A percentile compares a stretch with the other conserved stretches of the same genome.
phyloP scores from a whole-genome alignment of 2,888 invertebrate genomes.

The Oscheius sp. region DNA sequence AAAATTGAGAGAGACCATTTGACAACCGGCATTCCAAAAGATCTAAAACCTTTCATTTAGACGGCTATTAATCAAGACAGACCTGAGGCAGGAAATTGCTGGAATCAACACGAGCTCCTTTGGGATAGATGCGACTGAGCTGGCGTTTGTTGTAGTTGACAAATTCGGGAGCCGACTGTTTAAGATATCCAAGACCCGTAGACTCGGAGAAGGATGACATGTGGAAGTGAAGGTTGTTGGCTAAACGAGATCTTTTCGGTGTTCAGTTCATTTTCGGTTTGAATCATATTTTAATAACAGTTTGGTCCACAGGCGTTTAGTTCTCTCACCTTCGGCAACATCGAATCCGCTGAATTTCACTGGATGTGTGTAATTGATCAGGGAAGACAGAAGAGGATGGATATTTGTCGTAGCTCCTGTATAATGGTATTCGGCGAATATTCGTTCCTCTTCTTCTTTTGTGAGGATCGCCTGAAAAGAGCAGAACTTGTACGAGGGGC shows the following conservation, averaged over 20 bases:
- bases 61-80: not conserved
- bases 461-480: constrained; percentile 71
- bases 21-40: constrained; percentile 99
- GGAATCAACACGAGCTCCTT: constrained; percentile 97
- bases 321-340: constrained; percentile 85
- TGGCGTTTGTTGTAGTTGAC: constrained; percentile 99
- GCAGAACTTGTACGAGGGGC: not conserved
- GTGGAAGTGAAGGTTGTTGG: constrained; percentile 93
- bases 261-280: too few species aligned
- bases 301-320: too few species aligned
- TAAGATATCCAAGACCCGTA: constrained; percentile 92
- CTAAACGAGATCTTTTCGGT: constrained; percentile 77
- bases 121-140: constrained; percentile 98
- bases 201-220: constrained; percentile 99
- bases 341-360: constrained; percentile 99
- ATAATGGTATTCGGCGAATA: constrained; percentile 81
- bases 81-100: constrained; percentile 99
- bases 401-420: constrained; percentile 96
- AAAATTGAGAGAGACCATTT: constrained; percentile 98
- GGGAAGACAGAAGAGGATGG: constrained; percentile 96
- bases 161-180: constrained; percentile 95
- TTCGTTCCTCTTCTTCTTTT: constrained; percentile 76
- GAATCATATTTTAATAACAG: too few species aligned
- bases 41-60: constrained; percentile 79
- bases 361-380: constrained; percentile 99